These are phyloP conservation scores for Cephalotes varians DNA, from an alignment of 2,888 invertebrate species.

Conservation along the genomic window DNA sequence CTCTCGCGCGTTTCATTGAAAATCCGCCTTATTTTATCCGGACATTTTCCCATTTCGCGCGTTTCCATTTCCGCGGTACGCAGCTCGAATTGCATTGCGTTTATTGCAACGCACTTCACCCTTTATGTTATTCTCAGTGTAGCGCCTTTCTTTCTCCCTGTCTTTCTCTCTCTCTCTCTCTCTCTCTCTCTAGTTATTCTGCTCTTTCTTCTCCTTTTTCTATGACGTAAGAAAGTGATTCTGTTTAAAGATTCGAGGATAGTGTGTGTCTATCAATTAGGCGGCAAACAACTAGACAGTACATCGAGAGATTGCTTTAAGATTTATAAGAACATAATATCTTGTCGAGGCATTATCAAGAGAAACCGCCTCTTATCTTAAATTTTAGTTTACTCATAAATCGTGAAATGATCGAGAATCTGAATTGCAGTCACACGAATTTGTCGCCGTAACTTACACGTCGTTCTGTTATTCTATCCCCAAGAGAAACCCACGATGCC, in stretches of 20 bases:
- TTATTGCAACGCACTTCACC: constrained; percentile 16
- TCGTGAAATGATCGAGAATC: background rate
- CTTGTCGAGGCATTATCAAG: background rate
- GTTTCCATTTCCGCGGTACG: constrained; percentile 63
- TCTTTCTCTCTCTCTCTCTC: background rate
- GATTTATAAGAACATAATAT: background rate
- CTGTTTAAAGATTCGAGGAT: constrained; percentile 51
- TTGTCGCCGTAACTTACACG: background rate
- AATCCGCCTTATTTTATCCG: constrained; percentile 68
- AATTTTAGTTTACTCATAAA: constrained; percentile 15
- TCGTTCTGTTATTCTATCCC: background rate
- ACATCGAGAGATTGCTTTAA: background rate
- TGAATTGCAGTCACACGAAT: background rate
- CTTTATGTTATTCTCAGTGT: background rate
- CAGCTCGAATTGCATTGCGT: constrained; percentile 42
- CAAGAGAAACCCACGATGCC: background rate
- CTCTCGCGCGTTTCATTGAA: constrained; percentile 59
- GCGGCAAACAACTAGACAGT: background rate
- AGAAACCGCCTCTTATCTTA: background rate
- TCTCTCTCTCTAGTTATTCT: background rate
- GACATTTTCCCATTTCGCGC: constrained; percentile 67
- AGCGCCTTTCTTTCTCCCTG: no score
- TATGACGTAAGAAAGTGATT: constrained; percentile 47
- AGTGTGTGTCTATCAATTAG: constrained; percentile 5
- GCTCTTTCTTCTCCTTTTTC: constrained; percentile 6